These are phyloP conservation scores for Grantiella picta DNA, from an alignment of 2,113 vertebrate genomes.

Conservation along the genomic window DNA sequence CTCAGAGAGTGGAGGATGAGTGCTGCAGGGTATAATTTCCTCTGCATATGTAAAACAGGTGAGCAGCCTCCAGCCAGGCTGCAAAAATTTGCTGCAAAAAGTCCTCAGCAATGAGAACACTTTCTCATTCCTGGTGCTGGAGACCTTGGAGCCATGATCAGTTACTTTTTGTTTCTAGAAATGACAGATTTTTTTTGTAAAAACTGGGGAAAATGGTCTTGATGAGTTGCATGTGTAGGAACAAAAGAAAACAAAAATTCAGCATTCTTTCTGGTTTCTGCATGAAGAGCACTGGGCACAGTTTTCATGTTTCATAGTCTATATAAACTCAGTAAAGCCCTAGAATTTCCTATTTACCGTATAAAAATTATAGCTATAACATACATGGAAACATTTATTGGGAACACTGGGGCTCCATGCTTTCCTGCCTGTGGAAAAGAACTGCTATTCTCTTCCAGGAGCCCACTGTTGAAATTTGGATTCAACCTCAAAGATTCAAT, in stretches of 20 bases:
- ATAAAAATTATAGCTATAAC: neutral
- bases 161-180: neutral
- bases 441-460: neutral
- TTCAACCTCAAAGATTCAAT: neutral
- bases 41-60: conserved; percentile 13
- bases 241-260: neutral
- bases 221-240: neutral
- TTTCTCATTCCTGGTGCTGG: neutral
- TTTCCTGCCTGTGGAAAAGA: neutral
- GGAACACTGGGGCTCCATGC: fast-evolving
- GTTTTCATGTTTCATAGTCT: neutral
- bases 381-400: neutral
- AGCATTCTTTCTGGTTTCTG: conserved; percentile 12
- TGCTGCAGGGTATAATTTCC: conserved; percentile 14
- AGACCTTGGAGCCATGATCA: neutral
- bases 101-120: neutral
- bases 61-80: neutral
- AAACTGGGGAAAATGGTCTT: neutral
- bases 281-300: neutral
- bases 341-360: neutral
- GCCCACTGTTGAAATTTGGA: neutral
- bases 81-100: neutral
- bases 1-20: neutral
- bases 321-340: neutral
- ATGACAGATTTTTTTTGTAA: neutral